Percentiles rank a stretch among this genome's conserved stretches.
These are phyloP conservation scores for Drosophila neotestacea DNA, from an alignment of 2,888 invertebrate genomes.

Conservation along the genomic window DNA sequence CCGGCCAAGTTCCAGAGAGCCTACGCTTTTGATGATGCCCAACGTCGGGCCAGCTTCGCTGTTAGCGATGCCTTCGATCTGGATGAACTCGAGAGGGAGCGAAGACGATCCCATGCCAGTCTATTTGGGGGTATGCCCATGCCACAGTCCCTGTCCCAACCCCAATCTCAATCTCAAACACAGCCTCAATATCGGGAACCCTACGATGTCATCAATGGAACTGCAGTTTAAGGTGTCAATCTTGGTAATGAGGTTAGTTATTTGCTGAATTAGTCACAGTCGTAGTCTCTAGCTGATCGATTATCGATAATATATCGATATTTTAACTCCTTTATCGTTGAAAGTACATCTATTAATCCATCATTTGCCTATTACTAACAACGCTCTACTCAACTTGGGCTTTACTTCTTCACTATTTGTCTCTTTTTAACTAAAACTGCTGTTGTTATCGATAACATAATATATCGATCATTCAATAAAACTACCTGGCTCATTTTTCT, in stretches of 20 bases:
- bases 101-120: slow-evolving; percentile 85
- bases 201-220: slow-evolving; percentile 84
- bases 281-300: background rate
- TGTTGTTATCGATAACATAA: background rate
- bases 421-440: background rate
- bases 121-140: slow-evolving; percentile 70
- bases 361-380: background rate
- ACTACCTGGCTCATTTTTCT: background rate
- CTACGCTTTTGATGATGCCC: slow-evolving; percentile 81
- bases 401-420: background rate
- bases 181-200: slow-evolving; percentile 56
- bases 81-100: slow-evolving; percentile 84
- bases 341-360: background rate
- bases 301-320: slow-evolving; percentile 2
- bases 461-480: background rate
- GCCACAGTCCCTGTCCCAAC: slow-evolving; percentile 10
- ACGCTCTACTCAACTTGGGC: background rate
- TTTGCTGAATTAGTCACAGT: background rate
- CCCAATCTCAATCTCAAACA: slow-evolving; percentile 2
- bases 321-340: background rate
- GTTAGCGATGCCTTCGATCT: slow-evolving; percentile 82
- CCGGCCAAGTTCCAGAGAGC: slow-evolving; percentile 78
- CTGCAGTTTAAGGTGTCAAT: slow-evolving; percentile 77
- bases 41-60: slow-evolving; percentile 69
- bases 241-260: background rate